Base-by-base conservation (phyloP, 1,140 invertebrate genomes). In the Zaprionus nigranus region DNA sequence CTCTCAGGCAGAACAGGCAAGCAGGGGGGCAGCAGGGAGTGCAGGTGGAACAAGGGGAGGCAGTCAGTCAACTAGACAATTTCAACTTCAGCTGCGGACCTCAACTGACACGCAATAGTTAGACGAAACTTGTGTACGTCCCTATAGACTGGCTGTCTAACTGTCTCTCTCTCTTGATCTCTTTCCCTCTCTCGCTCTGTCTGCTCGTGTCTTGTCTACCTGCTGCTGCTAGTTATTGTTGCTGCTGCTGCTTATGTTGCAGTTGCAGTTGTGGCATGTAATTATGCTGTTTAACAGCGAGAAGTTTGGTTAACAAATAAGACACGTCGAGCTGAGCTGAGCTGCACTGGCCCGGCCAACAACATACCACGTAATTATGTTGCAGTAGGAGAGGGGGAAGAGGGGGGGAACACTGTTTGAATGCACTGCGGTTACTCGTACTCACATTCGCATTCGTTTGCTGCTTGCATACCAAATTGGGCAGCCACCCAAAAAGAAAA, bases 211-310 rank as follows among this genome's bases (percentile, higher is more conserved):
- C 64, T 74, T 68, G 71, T 69, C 72, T 75, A 75, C 72, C 72
- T 75, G 72, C 54, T 66, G n/a, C 24, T 20, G 38, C 38, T 51
- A 51, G 24, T 53, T 53, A 12, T 64, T 56, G 58, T 46, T 22
- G 46, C 13, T 53, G 51, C 54, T 36, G 38, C 53, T 62, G 60
- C 51, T 22, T 22, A 1, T 51, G 34, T 59, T 72, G 62, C 46
- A 56, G 58, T 63, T 26, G 36, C 62, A 65, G 36, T 65, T 49
- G 54, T 75, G 68, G 43, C 62, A 73, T 77, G 75, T 77, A 77
- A 77, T 77, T 77, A 77, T 77, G 75, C 75, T 77, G 75, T 73
- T 77, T 73, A 77, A 77, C 75, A 77, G 75, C 75, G 70, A 73
- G 63, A 73, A 77, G 69, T 77, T 77, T 73, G 69, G 69, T 77